Percentiles rank a stretch among this genome's conserved stretches.
Conservation (phyloP, 2,797 vertebrate genomes). For the Melanotaenia pygmaea region DNA sequence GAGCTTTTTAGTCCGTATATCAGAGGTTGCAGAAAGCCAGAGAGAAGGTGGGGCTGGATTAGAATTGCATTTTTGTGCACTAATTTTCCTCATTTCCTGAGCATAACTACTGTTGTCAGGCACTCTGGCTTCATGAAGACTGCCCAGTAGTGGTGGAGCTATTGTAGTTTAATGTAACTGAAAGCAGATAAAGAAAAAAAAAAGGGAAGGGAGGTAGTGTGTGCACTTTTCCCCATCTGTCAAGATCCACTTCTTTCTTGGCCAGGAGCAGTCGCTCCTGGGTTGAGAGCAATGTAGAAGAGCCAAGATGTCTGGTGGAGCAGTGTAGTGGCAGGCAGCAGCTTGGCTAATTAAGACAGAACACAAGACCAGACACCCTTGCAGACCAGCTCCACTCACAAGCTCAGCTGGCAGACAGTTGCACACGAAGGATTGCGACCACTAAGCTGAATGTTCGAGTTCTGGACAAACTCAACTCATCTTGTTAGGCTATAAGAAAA, state of each 20-base stretch:
- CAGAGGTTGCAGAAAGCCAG: not conserved
- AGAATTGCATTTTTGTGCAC: slow-evolving; percentile 3
- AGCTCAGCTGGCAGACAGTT: slow-evolving; percentile 27
- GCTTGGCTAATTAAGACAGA: slow-evolving; percentile 67
- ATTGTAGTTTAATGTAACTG: slow-evolving; percentile 41
- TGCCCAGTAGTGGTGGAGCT: slow-evolving; percentile 25
- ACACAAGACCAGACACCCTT: slow-evolving; percentile 39
- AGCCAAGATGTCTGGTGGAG: slow-evolving; percentile 40
- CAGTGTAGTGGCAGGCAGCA: slow-evolving; percentile 29
- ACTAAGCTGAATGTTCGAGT: slow-evolving; percentile 49
- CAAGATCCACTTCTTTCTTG: slow-evolving; percentile 38
- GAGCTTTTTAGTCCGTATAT: not conserved
- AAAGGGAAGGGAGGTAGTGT: not conserved
- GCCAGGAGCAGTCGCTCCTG: slow-evolving; percentile 28
- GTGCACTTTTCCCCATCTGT: slow-evolving; percentile 47
- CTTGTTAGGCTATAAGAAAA: slow-evolving; percentile 62
- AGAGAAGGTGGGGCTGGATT: slow-evolving; percentile 23
- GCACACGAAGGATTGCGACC: slow-evolving; percentile 41
- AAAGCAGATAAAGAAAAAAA: slow-evolving; percentile 3
- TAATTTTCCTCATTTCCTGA: slow-evolving; percentile 25
- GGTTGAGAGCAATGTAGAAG: slow-evolving; percentile 52
- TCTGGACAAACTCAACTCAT: slow-evolving; percentile 48
- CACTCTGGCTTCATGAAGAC: slow-evolving; percentile 43
- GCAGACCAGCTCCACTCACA: slow-evolving; percentile 34
- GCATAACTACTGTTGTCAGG: slow-evolving; percentile 29